These are phyloP conservation scores for Dendrocopos noguchii DNA, from an alignment of 2,113 vertebrate genomes.

Conservation along the genomic window DNA sequence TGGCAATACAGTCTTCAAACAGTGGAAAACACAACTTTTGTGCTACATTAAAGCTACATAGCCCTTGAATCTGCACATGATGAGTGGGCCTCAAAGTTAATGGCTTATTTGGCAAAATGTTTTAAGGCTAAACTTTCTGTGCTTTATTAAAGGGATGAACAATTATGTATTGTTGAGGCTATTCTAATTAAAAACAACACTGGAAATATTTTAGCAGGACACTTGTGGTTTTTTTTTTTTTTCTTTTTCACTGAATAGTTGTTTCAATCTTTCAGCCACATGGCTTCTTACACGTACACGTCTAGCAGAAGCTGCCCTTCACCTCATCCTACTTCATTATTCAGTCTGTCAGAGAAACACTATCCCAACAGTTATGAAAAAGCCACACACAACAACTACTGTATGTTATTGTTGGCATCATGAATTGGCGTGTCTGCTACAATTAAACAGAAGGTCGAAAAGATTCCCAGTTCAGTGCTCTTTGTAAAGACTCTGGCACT, in stretches of 20 bases:
- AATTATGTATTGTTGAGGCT: background rate
- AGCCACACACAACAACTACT: slow-evolving; percentile 51
- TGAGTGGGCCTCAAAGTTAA: background rate
- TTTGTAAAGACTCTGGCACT: background rate
- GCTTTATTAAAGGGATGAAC: background rate
- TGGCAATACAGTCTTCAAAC: background rate
- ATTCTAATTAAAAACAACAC: background rate
- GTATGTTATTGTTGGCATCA: slow-evolving; percentile 57
- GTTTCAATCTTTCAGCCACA: background rate
- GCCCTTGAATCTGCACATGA: background rate
- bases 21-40: background rate
- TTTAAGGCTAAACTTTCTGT: background rate
- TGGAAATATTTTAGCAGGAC: background rate
- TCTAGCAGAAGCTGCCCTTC: slow-evolving; percentile 12
- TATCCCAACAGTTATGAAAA: background rate
- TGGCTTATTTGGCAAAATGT: background rate
- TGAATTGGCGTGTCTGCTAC: background rate
- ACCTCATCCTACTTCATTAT: slow-evolving; percentile 46
- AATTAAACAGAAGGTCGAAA: slow-evolving; percentile 53
- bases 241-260: background rate
- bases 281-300: slow-evolving; percentile 33
- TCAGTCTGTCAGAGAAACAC: slow-evolving; percentile 2
- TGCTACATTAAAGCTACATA: background rate
- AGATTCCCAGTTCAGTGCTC: slow-evolving; percentile 23
- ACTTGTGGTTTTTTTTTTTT: background rate